A percentile compares a stretch with the other conserved stretches of the same genome.
Conservation (phyloP, 2,888 invertebrate genomes). For the Euplexia lucipara region DNA sequence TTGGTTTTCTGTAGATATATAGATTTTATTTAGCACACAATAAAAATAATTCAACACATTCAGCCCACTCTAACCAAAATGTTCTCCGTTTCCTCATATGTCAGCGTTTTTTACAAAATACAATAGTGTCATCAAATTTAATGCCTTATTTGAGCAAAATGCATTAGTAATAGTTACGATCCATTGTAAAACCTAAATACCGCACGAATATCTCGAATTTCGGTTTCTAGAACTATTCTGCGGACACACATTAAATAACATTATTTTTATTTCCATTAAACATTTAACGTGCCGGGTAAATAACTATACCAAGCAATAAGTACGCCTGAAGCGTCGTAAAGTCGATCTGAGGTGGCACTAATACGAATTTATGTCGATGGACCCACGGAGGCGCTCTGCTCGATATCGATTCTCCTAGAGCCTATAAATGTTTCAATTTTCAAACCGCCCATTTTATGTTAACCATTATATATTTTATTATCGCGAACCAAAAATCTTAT, state of each 20-base stretch:
- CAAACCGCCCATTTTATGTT: slow-evolving; percentile 77
- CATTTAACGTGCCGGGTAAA: slow-evolving; percentile 79
- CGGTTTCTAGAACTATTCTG: slow-evolving; percentile 14
- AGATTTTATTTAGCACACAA: no score
- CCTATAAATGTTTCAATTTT: slow-evolving; percentile 89
- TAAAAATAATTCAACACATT: no score
- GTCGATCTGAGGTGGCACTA: slow-evolving; percentile 90
- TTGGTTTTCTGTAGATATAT: no score
- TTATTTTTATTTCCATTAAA: slow-evolving; percentile 76
- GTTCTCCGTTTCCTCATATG: no score
- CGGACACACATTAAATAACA: slow-evolving; percentile 54
- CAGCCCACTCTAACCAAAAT: no score
- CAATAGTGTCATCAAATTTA: no score
- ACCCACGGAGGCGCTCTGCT: slow-evolving; percentile 77
- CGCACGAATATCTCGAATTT: slow-evolving; percentile 5
- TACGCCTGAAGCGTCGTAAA: slow-evolving; percentile 87
- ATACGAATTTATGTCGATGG: slow-evolving; percentile 90
- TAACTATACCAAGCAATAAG: slow-evolving; percentile 85
- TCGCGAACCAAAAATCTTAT: slow-evolving; percentile 27
- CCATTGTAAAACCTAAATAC: not conserved
- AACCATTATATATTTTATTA: slow-evolving; percentile 69
- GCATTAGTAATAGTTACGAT: no score
- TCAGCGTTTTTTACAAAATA: no score
- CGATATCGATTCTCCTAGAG: slow-evolving; percentile 83
- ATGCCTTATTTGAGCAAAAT: no score